These are phyloP conservation scores for Abscondita cerata DNA, from an alignment of 2,888 invertebrate genomes.

Conservation along the genomic window DNA sequence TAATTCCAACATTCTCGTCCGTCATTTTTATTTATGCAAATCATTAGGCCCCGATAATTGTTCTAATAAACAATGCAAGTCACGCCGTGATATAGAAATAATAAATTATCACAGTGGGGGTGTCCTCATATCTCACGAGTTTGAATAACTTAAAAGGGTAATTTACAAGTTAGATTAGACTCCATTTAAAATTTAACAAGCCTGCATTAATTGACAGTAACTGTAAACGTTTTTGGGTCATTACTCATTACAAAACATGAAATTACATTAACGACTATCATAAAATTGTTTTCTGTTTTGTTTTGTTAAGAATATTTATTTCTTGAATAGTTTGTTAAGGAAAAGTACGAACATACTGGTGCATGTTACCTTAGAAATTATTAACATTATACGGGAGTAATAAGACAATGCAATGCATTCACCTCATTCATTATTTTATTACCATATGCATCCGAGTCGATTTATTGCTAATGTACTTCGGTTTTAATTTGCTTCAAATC, in stretches of 20 bases:
- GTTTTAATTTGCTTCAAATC: too few relatives aligned
- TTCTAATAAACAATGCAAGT: slow-evolving; percentile 51
- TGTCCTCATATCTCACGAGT: slow-evolving; percentile 46
- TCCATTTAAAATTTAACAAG: slow-evolving; percentile 47
- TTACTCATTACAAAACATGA: slow-evolving; percentile 29
- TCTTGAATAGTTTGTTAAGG: neutral
- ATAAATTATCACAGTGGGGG: slow-evolving; percentile 51
- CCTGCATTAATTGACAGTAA: slow-evolving; percentile 50
- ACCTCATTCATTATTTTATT: too few relatives aligned
- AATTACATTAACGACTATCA: slow-evolving; percentile 21
- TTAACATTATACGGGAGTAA: too few relatives aligned
- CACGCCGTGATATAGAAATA: slow-evolving; percentile 51
- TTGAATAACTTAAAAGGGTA: slow-evolving; percentile 49
- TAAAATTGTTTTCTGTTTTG: slow-evolving; percentile 15
- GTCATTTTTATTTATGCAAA: slow-evolving; percentile 47
- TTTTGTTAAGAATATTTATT: slow-evolving; percentile 1
- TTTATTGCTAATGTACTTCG: too few relatives aligned
- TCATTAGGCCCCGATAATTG: slow-evolving; percentile 49
- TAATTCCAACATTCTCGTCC: too few relatives aligned
- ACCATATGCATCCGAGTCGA: too few relatives aligned
- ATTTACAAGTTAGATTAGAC: slow-evolving; percentile 54
- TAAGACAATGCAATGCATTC: too few relatives aligned
- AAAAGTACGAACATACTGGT: neutral
- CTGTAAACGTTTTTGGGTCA: slow-evolving; percentile 42
- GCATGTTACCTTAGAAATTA: too few relatives aligned